Percentiles rank a stretch among this genome's conserved stretches.
These are phyloP conservation scores for Drosophila neotestacea DNA, from an alignment of 2,888 invertebrate species.

Conservation along the genomic window DNA sequence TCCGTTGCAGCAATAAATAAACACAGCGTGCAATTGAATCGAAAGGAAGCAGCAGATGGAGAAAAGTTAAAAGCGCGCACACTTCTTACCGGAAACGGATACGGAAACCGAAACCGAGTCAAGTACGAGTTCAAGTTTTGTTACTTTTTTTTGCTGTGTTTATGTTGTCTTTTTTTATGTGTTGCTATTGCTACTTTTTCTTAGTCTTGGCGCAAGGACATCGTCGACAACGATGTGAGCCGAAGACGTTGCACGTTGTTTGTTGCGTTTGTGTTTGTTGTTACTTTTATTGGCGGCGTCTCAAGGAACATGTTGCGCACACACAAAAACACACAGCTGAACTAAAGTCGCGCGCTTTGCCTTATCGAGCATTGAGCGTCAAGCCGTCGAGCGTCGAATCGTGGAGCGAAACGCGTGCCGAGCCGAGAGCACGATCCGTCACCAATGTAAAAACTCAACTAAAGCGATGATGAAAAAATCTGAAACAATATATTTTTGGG, in stretches of 20 bases:
- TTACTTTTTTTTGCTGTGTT: conserved; percentile 16
- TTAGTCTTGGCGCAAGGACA: conserved; percentile 53
- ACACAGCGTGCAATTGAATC: conserved; percentile 53
- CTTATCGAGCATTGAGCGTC: conserved; percentile 44
- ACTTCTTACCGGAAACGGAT: conserved; percentile 70
- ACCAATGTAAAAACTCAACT: conserved; percentile 86
- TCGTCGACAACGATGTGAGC: conserved; percentile 42
- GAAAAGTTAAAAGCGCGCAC: conserved; percentile 71
- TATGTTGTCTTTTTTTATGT: conserved; percentile 27
- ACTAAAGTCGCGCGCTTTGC: conserved; percentile 70
- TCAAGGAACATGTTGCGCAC: conserved; percentile 81
- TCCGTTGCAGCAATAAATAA: conserved; percentile 66
- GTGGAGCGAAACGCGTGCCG: conserved; percentile 72
- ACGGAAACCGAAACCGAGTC: conserved; percentile 65
- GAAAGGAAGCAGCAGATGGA: conserved; percentile 51
- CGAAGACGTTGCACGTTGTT: conserved; percentile 70
- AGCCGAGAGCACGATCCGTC: conserved; percentile 85
- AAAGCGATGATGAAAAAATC: conserved; percentile 86
- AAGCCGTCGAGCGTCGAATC: conserved; percentile 40
- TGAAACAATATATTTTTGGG: conserved; percentile 86
- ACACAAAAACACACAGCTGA: conserved; percentile 75
- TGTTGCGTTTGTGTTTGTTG: conserved; percentile 49
- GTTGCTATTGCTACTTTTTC: conserved; percentile 56
- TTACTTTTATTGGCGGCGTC: conserved; percentile 71
- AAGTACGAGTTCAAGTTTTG: conserved; percentile 64